Base-by-base conservation (phyloP, 2,797 vertebrate species). In the Centropyge bicolor region DNA sequence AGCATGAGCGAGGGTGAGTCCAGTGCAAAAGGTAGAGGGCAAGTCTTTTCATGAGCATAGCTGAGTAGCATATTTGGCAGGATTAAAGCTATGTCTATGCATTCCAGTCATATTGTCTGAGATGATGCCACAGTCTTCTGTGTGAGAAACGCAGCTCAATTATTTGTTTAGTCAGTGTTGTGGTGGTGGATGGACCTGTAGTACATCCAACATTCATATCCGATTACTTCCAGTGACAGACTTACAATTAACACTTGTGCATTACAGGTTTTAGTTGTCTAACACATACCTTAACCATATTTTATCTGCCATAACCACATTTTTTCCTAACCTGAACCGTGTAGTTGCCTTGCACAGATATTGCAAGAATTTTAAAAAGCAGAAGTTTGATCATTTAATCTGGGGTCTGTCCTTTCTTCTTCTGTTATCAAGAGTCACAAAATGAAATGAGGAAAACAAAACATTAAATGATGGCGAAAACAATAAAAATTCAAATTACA, bases 41-140 rank as follows among this genome's bases (percentile, higher is more conserved):
- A 65, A 22, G 55, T 79, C 41, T 75, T 72, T 81, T 74, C 68
- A 71, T 52, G 71, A 76, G 24, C 16, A 40, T 19, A 27, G 48
- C 40, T 10, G 36, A 72, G 31, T 14, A 61, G 27, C 54, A 64
- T 76, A 52, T 80, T 83, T 82, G 61, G 7, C 66, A 64, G 61
- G 67, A 68, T 74, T 81, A 70, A 66, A 74, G 71, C 27, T 31
- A 38, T 74, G 8, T 24, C 1, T 27, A 45, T 38, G n/a, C 41
- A 68, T 76, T 80, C 43, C 54, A 41, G 40, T 52, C 36, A 51
- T 43, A 35, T 14, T 51, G 20, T 35, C 20, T 49, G 20, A 3
- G 17, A 22, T 54, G 65, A 65, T 52, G 35, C 4, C 19, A 45
- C 52, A 12, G 24, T 70, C 14, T 43, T 19, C 3, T 49, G 16